These are phyloP conservation scores for Synanceia verrucosa DNA, from an alignment of 2,797 vertebrate genomes.

Conservation along the genomic window DNA sequence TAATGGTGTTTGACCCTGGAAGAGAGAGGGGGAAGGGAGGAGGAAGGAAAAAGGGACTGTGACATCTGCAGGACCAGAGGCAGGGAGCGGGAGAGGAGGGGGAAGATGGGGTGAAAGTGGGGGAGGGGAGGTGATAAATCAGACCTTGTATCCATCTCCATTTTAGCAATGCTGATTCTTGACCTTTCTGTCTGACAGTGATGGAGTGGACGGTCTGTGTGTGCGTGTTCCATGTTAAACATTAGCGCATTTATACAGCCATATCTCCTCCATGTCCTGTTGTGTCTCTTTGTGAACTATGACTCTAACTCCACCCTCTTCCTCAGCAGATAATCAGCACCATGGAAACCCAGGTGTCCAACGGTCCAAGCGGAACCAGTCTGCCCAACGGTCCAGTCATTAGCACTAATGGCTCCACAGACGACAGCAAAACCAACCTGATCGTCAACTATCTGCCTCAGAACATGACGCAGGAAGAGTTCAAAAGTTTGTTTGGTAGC, in stretches of 20 bases:
- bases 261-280: background rate
- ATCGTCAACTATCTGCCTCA: slow-evolving; percentile 99
- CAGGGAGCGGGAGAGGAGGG: slow-evolving; percentile 65
- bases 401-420: slow-evolving; percentile 88
- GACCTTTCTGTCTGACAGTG: slow-evolving; percentile 63
- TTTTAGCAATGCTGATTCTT: slow-evolving; percentile 68
- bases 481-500: slow-evolving; percentile 96
- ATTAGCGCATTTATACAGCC: slow-evolving; percentile 18
- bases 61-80: slow-evolving; percentile 85
- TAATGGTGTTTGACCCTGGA: slow-evolving; percentile 81
- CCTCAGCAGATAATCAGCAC: slow-evolving; percentile 98
- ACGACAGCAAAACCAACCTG: slow-evolving; percentile 98
- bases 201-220: slow-evolving; percentile 47
- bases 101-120: slow-evolving; percentile 56
- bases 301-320: slow-evolving; percentile 75
- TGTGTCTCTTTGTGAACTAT: slow-evolving; percentile 30
- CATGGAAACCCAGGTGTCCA: slow-evolving; percentile 99
- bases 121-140: slow-evolving; percentile 66
- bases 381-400: slow-evolving; percentile 92
- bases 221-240: slow-evolving; percentile 22
- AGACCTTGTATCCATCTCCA: slow-evolving; percentile 56
- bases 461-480: slow-evolving; percentile 98
- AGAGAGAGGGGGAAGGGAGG: slow-evolving; percentile 66
- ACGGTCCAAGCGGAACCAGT: slow-evolving; percentile 90
- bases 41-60: slow-evolving; percentile 72